These are phyloP conservation scores for Margarornis squamiger DNA, from an alignment of 2,797 vertebrate genomes.

Conservation along the genomic window DNA sequence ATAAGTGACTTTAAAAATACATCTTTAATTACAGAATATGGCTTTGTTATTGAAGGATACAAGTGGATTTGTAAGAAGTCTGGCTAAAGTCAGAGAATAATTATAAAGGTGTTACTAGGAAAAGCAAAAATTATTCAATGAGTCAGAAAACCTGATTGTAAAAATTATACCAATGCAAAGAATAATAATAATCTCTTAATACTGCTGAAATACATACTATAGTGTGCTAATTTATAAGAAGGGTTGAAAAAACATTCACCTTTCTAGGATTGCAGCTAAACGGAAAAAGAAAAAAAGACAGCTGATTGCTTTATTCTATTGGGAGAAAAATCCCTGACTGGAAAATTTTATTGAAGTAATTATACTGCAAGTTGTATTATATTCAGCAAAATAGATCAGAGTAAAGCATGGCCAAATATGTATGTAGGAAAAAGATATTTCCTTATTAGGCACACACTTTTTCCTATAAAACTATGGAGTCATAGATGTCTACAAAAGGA, in stretches of 20 bases:
- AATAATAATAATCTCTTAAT: background rate
- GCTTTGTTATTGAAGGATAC: background rate
- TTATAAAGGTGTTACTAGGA: background rate
- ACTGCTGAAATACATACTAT: background rate
- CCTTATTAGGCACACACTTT: background rate
- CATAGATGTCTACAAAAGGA: background rate
- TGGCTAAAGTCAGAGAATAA: background rate
- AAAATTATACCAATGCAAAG: background rate
- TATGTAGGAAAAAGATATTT: background rate
- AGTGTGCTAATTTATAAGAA: background rate
- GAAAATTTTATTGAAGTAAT: background rate
- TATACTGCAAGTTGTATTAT: background rate
- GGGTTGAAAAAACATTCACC: background rate
- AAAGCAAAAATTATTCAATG: background rate
- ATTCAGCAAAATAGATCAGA: slow-evolving; percentile 7
- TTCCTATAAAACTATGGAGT: background rate
- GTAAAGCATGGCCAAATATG: background rate
- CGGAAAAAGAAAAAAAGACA: background rate
- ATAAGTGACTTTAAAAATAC: background rate
- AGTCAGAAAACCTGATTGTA: background rate
- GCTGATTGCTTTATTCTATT: background rate
- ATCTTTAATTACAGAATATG: background rate
- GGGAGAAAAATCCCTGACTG: background rate
- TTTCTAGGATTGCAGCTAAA: background rate
- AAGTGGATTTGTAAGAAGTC: background rate